Conservation (phyloP, 2,888 invertebrate species). For the Chironomus riparius region DNA sequence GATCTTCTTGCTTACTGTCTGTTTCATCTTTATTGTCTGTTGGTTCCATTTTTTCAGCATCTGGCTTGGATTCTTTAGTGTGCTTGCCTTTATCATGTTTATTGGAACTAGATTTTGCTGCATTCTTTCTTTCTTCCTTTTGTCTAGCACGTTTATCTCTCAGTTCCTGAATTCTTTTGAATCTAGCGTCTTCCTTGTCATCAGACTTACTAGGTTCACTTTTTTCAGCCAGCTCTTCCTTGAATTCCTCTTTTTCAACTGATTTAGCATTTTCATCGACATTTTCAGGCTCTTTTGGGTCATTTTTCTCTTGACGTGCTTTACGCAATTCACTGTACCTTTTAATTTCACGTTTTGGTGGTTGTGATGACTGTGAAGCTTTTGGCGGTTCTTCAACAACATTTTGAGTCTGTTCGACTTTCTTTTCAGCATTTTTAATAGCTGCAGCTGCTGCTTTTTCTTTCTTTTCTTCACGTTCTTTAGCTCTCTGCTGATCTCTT, state of each 20-base stretch:
- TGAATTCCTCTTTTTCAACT: neutral
- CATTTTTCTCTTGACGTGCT: constrained; percentile 8
- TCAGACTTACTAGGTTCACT: neutral
- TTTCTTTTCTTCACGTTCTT: neutral
- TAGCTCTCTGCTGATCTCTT: neutral
- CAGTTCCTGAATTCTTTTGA: neutral
- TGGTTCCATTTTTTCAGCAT: no score
- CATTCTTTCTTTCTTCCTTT: constrained; percentile 23
- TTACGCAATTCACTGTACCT: constrained; percentile 18
- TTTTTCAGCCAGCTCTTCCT: neutral
- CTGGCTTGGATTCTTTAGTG: no score
- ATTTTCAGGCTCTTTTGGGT: neutral
- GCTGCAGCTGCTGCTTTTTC: no score
- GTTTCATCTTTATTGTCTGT: no score
- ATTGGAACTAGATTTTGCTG: neutral
- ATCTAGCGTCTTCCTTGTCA: neutral
- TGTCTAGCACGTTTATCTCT: neutral
- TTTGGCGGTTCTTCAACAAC: neutral
- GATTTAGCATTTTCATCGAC: neutral
- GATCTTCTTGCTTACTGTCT: no score
- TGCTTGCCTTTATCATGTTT: no score
- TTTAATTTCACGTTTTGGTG: constrained; percentile 3
- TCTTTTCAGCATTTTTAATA: neutral
- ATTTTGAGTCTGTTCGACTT: neutral
- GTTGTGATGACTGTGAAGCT: neutral